phyloP scores from a whole-genome alignment of 2,113 vertebrate species.

The Melanostigma gelatinosum region DNA sequence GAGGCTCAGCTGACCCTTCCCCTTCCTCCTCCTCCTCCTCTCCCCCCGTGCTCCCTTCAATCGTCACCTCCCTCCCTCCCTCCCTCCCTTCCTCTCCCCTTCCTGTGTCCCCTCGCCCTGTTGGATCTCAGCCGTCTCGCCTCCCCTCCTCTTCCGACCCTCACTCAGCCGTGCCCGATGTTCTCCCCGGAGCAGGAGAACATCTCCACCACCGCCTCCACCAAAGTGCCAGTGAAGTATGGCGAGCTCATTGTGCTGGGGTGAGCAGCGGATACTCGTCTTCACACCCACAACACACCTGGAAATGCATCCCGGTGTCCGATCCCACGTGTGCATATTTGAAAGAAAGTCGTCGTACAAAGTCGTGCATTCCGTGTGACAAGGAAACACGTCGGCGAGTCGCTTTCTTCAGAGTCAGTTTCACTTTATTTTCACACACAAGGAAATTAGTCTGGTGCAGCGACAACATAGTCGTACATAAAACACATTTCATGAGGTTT shows the following conservation, averaged over 20 bases:
- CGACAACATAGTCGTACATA: no score
- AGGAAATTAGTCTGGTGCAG: no score
- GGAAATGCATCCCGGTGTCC: background rate
- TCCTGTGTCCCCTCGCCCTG: slow-evolving; percentile 47
- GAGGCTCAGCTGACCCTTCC: slow-evolving; percentile 80
- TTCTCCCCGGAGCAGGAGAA: slow-evolving; percentile 99
- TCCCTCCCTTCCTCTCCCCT: slow-evolving; percentile 31
- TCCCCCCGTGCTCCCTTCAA: slow-evolving; percentile 39
- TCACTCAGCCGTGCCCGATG: slow-evolving; percentile 89
- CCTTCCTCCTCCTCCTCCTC: slow-evolving; percentile 66
- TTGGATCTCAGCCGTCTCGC: slow-evolving; percentile 40
- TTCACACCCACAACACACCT: background rate
- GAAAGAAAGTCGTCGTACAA: no score
- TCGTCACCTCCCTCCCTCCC: slow-evolving; percentile 39
- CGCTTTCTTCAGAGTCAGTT: no score
- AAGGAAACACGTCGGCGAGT: no score
- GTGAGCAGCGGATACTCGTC: slow-evolving; percentile 82
- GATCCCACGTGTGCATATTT: background rate
- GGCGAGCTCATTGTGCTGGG: slow-evolving; percentile 99
- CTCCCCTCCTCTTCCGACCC: slow-evolving; percentile 43
- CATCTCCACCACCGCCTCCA: slow-evolving; percentile 90
- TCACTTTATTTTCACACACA: no score
- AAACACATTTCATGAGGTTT: no score
- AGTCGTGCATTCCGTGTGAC: no score
- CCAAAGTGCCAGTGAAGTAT: slow-evolving; percentile 99